phyloP scores from a whole-genome alignment of 2,797 vertebrate species.

The Ibycter americanus region DNA sequence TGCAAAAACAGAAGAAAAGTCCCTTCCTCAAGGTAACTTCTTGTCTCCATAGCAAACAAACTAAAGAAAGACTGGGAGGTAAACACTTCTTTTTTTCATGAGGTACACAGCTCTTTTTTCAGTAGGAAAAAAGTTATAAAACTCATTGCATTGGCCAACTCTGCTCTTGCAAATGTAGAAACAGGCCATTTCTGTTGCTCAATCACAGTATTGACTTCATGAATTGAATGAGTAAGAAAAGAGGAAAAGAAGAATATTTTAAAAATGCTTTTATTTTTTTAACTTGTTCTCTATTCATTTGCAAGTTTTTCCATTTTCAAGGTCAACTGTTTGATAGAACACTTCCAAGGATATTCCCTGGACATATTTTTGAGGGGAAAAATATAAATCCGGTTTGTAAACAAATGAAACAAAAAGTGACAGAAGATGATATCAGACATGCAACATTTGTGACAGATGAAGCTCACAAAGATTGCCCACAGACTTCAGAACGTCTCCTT shows the following conservation, averaged over 20 bases:
- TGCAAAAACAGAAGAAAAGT: not conserved
- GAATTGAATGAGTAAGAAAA: not conserved
- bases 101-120: not conserved
- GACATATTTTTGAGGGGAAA: slow-evolving; percentile 13
- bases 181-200: not conserved
- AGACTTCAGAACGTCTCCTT: slow-evolving; percentile 36
- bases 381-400: slow-evolving; percentile 43
- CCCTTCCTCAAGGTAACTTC: not conserved
- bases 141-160: not conserved
- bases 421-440: slow-evolving; percentile 48
- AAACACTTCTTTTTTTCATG: not conserved
- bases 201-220: not conserved
- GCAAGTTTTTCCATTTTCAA: slow-evolving; percentile 38
- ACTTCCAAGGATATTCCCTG: slow-evolving; percentile 48
- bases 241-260: not conserved
- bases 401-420: slow-evolving; percentile 62
- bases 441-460: slow-evolving; percentile 59
- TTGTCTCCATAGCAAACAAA: not conserved
- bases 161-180: not conserved
- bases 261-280: not conserved
- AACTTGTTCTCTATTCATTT: not conserved
- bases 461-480: slow-evolving; percentile 49
- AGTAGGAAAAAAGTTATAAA: not conserved
- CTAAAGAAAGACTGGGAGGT: not conserved
- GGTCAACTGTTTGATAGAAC: slow-evolving; percentile 24